phyloP scores from a whole-genome alignment of 35 echinoderm and acorn worm genomes.

The Hemicentrotus pulcherrimus region DNA sequence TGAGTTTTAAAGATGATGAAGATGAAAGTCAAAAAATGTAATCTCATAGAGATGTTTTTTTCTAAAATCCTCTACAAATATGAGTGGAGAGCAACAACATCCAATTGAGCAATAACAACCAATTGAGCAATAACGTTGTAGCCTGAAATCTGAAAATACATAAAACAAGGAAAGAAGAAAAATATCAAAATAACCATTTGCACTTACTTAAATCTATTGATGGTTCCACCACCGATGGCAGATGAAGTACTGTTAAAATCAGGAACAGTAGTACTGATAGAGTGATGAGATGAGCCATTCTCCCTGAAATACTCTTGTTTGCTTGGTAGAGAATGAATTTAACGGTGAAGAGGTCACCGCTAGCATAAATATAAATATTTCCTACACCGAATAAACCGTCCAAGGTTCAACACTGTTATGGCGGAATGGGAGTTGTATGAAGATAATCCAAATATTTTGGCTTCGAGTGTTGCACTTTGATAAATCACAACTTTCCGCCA shows the following conservation, averaged over 20 bases:
- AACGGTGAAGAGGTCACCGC: background rate
- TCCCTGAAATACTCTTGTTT: background rate
- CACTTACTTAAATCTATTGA: background rate
- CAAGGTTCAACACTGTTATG: background rate
- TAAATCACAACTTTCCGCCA: background rate
- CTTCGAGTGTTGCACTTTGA: background rate
- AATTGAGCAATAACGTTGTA: no score
- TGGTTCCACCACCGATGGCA: background rate
- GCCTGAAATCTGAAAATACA: no score
- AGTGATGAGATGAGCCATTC: background rate
- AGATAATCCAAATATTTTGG: constrained; percentile 14
- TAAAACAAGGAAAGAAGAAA: no score
- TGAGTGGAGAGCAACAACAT: no score
- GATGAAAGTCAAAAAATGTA: no score
- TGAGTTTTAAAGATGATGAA: no score
- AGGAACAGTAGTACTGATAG: background rate
- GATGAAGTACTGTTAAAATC: background rate
- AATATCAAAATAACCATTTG: background rate
- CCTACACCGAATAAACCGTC: constrained; percentile 1
- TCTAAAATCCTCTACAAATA: no score
- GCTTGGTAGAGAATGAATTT: background rate
- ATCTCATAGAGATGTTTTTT: no score
- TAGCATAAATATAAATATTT: background rate
- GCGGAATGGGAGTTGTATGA: background rate
- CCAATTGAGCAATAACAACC: no score